phyloP scores from a whole-genome alignment of 1,140 invertebrate species.

The Eupeodes corollae region DNA sequence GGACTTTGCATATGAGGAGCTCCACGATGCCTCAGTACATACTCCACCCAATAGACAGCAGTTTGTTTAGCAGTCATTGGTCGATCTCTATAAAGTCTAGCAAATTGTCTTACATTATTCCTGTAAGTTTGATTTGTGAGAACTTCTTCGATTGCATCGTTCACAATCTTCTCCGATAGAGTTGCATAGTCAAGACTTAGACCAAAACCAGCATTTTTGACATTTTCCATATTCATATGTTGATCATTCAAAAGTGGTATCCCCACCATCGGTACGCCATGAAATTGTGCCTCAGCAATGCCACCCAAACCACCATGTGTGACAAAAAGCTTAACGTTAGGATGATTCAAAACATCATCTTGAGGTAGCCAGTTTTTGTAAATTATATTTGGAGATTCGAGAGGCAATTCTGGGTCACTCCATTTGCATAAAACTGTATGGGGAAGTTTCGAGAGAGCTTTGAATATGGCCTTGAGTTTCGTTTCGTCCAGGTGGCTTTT shows the following conservation, averaged over 20 bases:
- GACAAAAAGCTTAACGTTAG: conserved; percentile 39
- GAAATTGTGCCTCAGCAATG: conserved; percentile 38
- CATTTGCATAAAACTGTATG: conserved; percentile 42
- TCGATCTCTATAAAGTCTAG: conserved; percentile 25
- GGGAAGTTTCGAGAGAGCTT: conserved; percentile 37
- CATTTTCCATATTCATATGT: conserved; percentile 6
- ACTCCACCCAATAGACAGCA: conserved; percentile 39
- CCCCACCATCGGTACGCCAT: conserved; percentile 40
- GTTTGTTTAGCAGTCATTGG: conserved; percentile 33
- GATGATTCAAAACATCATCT: conserved; percentile 39
- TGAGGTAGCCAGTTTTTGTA: conserved; percentile 48
- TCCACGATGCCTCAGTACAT: conserved; percentile 38
- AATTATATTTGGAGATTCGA: conserved; percentile 42
- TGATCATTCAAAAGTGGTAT: conserved; percentile 36
- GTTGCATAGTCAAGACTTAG: conserved; percentile 16
- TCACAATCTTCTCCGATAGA: conserved; percentile 4
- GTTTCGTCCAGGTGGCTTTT: conserved; percentile 27
- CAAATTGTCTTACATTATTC: conserved; percentile 11
- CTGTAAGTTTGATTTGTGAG: conserved; percentile 13
- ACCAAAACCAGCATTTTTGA: conserved; percentile 8
- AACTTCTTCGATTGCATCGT: conserved; percentile 10
- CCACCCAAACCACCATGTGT: conserved; percentile 43
- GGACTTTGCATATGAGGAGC: conserved; percentile 34
- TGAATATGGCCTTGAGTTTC: conserved; percentile 29
- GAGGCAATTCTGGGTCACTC: conserved; percentile 19